Conservation (phyloP, 2,113 vertebrate genomes). For the Cnemophilus loriae region DNA sequence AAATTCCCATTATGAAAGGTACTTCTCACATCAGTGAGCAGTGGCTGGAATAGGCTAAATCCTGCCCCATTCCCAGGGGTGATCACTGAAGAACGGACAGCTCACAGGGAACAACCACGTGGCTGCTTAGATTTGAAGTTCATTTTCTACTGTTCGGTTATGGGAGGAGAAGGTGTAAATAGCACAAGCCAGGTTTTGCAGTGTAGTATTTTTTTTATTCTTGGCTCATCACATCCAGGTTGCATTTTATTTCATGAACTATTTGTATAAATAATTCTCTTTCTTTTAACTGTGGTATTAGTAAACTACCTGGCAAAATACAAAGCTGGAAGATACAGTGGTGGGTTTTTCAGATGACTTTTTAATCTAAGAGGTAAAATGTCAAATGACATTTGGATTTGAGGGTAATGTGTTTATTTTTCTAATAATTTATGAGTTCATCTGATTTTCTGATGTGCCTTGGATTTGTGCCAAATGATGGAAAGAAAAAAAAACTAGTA, state of each 20-base stretch:
- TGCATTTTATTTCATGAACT: conserved; percentile 43
- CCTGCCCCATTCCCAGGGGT: neutral
- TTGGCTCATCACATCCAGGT: conserved; percentile 20
- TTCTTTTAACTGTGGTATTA: conserved; percentile 56
- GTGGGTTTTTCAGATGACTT: conserved; percentile 39
- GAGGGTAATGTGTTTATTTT: conserved; percentile 71
- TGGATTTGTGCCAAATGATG: conserved; percentile 80
- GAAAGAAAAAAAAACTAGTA: conserved; percentile 66
- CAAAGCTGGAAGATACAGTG: conserved; percentile 1
- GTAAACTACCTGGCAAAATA: conserved; percentile 19
- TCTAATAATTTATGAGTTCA: conserved; percentile 75
- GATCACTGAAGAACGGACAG: neutral
- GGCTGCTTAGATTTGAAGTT: neutral
- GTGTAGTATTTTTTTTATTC: conserved; percentile 42
- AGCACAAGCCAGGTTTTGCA: conserved; percentile 53
- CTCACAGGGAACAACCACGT: neutral
- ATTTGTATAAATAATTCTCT: conserved; percentile 46
- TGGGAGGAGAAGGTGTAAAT: neutral
- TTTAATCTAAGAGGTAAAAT: conserved; percentile 28
- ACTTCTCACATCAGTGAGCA: neutral
- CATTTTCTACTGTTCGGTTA: neutral
- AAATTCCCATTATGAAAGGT: neutral
- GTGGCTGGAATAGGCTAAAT: neutral
- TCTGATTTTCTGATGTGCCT: conserved; percentile 78
- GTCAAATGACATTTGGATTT: conserved; percentile 5